A percentile compares a stretch with the other conserved stretches of the same genome.
phyloP scores from a whole-genome alignment of 2,797 vertebrate species.

The Pangasius mekongensis region DNA sequence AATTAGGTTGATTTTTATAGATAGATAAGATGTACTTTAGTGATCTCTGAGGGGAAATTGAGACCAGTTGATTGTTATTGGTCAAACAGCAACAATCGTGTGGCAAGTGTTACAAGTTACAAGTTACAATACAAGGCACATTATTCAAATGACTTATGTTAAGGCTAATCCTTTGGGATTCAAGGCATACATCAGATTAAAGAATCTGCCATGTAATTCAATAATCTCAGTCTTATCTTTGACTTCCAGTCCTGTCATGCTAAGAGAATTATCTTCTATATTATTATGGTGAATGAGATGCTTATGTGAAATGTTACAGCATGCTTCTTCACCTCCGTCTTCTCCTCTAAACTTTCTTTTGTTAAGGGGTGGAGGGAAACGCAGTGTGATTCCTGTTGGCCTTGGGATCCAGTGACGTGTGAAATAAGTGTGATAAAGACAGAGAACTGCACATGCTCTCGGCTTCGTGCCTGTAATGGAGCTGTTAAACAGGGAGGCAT shows the following conservation, averaged over 20 bases:
- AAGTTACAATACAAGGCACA: not conserved
- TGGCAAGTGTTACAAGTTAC: not conserved
- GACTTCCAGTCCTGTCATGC: not conserved
- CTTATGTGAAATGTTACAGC: not conserved
- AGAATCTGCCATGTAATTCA: not conserved
- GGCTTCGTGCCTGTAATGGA: constrained; percentile 35
- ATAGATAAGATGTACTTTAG: not conserved
- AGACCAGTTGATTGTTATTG: constrained; percentile 11
- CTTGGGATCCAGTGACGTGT: constrained; percentile 42
- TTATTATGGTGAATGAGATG: not conserved
- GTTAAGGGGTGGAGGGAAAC: constrained; percentile 18
- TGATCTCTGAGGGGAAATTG: not conserved
- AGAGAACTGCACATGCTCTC: constrained; percentile 49
- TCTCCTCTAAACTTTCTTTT: constrained; percentile 11
- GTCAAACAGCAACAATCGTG: not conserved
- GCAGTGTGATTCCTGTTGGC: constrained; percentile 39
- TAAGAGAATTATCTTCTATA: not conserved
- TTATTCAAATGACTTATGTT: not conserved
- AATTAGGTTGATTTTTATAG: not conserved
- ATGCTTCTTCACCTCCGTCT: not conserved
- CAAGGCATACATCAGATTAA: not conserved
- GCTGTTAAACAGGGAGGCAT: constrained; percentile 24
- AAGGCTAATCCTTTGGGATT: not conserved
- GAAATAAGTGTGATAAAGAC: constrained; percentile 50
- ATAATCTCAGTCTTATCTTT: not conserved